Evolutionary conservation across 2,888 invertebrate species (phyloP), one percentile per base, ranked within the genome.

Genomic region (Cephonodes hylas): DNA sequence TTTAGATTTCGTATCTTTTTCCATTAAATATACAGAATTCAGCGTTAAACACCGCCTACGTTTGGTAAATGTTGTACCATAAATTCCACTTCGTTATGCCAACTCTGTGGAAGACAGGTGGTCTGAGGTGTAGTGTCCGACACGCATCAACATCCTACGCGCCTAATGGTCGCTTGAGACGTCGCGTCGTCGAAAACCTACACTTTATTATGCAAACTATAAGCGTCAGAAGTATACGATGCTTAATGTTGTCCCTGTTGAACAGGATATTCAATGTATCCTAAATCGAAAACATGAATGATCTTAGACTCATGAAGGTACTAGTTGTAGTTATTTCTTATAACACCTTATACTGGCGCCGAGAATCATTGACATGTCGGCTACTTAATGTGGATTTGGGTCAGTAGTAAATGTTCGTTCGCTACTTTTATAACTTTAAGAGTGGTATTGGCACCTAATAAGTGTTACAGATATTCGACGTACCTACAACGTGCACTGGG

Each of bases 51-150:
- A 63, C 66, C 70, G 71, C 75, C 76, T 71, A 74, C 76, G 65
- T 68, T 71, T 64, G 64, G 70, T 67, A 65, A 74, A 59, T 38
- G 31, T 34, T 31, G 42, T 23, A 74, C 81, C 84, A 89, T 89
- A 89, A 88, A 89, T 88, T 83, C 81, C 79, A 79, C 81, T 88
- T 89, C 83, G 89, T 88, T 89, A 89, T 84, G 81, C 81, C 78
- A 80, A 83, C 76, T 79, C 81, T 73, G 69, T 72, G 63, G 74
- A 69, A 79, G 86, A 85, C 89, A 89, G 89, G 89, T 89, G 89
- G 88, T 61, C 61, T 22, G 42, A n/a, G 10, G 58, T 58, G 18
- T 8, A 18, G 18, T 27, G 45, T 42, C 22, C 48, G 23, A 46
- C 31, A 42, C 46, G 34, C 23, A 60, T 53, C 60, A 48, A 42